phyloP scores from a whole-genome alignment of 2,113 vertebrate genomes.

The Nycticebus coucang region DNA sequence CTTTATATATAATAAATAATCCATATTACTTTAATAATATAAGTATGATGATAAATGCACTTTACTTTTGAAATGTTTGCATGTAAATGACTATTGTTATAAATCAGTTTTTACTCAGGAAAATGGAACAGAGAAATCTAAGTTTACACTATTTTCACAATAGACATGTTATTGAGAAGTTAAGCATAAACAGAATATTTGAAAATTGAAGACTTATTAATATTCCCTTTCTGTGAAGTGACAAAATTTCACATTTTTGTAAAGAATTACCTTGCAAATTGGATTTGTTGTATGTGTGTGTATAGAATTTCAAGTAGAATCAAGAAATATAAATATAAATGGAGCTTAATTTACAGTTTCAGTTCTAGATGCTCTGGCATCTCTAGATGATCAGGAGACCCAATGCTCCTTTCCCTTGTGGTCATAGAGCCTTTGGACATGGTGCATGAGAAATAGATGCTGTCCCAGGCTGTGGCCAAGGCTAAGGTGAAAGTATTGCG shows the following conservation, averaged over 20 bases:
- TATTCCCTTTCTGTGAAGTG: not conserved
- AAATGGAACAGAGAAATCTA: not conserved
- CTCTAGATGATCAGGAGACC: not conserved
- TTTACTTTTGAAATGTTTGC: slow-evolving; percentile 3
- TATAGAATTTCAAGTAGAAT: slow-evolving; percentile 40
- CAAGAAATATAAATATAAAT: not conserved
- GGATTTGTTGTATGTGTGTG: not conserved
- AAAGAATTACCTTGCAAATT: not conserved
- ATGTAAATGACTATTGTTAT: not conserved
- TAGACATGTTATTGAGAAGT: not conserved
- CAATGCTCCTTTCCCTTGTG: not conserved
- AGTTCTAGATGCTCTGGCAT: not conserved
- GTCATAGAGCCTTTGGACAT: not conserved
- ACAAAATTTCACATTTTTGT: not conserved
- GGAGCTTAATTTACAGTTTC: not conserved
- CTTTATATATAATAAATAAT: slow-evolving; percentile 30
- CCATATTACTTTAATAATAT: not conserved
- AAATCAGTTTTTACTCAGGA: slow-evolving; percentile 19
- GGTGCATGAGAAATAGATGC: not conserved
- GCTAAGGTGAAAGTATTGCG: not conserved
- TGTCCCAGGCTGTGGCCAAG: not conserved
- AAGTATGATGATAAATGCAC: not conserved
- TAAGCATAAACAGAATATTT: not conserved
- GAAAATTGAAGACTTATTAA: not conserved
- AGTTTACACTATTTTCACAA: slow-evolving; percentile 3